These are phyloP conservation scores for Hyles vespertilio DNA, from an alignment of 1,140 invertebrate genomes.

Conservation along the genomic window DNA sequence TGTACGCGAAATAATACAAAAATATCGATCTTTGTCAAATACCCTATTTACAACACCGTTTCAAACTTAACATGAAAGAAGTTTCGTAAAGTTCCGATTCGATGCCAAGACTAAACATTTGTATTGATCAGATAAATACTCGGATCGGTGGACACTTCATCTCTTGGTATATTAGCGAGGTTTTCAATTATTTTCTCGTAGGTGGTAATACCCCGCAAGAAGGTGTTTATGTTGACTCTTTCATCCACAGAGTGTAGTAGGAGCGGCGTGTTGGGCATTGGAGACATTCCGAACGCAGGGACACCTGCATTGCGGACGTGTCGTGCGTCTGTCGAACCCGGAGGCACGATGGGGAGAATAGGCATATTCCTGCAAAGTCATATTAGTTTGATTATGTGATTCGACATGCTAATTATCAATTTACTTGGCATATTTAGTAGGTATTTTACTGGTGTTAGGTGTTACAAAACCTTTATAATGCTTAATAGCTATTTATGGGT, in stretches of 20 bases:
- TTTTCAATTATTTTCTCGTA: conserved; percentile 17
- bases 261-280: conserved; percentile 26
- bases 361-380: conserved; percentile 20
- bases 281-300: conserved; percentile 35
- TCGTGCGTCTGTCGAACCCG: conserved; percentile 36
- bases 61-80: no score
- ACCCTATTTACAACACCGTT: no score
- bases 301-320: conserved; percentile 22
- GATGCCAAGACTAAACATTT: background rate
- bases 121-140: conserved; percentile 10
- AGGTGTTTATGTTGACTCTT: conserved; percentile 19
- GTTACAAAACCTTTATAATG: no score
- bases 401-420: no score
- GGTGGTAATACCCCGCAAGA: conserved; percentile 25
- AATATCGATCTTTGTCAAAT: no score
- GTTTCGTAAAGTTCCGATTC: no score
- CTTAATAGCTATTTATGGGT: no score
- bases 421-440: no score
- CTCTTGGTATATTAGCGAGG: conserved; percentile 17
- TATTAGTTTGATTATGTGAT: no score
- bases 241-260: conserved; percentile 30
- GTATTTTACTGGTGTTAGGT: no score
- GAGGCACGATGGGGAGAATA: conserved; percentile 21
- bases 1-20: no score
- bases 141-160: conserved; percentile 4